Conservation (phyloP, 2,888 invertebrate genomes). For the Chromoteleia sp. region DNA sequence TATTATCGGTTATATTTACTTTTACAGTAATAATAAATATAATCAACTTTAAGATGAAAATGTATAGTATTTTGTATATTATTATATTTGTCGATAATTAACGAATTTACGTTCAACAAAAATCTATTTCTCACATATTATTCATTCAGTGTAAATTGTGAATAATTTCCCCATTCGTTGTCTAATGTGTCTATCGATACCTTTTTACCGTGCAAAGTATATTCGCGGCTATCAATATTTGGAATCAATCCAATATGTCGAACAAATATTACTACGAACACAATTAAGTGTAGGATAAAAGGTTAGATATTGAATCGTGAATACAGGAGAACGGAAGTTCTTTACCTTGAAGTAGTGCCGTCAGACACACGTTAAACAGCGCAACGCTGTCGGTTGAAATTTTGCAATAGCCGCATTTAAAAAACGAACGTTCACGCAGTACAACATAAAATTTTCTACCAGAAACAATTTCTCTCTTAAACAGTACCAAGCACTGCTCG, state of each 20-base stretch:
- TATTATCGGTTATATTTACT: too few species aligned
- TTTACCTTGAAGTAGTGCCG: constrained; percentile 66
- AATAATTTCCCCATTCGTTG: constrained; percentile 51
- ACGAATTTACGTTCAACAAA: neutral
- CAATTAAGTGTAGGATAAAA: constrained; percentile 63
- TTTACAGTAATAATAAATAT: too few species aligned
- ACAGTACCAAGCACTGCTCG: neutral
- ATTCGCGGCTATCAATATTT: constrained; percentile 55
- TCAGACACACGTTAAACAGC: constrained; percentile 50
- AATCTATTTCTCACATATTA: constrained; percentile 33
- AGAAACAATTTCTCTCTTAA: constrained; percentile 26
- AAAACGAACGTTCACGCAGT: constrained; percentile 45
- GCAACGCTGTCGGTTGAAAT: constrained; percentile 46
- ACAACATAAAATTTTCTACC: constrained; percentile 29
- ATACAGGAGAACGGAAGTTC: constrained; percentile 69
- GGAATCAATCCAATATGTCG: constrained; percentile 61
- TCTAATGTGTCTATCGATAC: constrained; percentile 37
- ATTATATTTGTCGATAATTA: too few species aligned
- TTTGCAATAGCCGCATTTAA: constrained; percentile 52
- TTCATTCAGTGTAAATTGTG: constrained; percentile 42
- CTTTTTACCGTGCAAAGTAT: constrained; percentile 37
- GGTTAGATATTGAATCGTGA: constrained; percentile 68
- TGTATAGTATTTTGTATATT: too few species aligned
- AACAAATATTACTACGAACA: constrained; percentile 52
- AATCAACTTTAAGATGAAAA: too few species aligned